Evolutionary conservation across 2,797 vertebrate genomes (phyloP).

Genomic region (Rhabdophis nuchalis): DNA sequence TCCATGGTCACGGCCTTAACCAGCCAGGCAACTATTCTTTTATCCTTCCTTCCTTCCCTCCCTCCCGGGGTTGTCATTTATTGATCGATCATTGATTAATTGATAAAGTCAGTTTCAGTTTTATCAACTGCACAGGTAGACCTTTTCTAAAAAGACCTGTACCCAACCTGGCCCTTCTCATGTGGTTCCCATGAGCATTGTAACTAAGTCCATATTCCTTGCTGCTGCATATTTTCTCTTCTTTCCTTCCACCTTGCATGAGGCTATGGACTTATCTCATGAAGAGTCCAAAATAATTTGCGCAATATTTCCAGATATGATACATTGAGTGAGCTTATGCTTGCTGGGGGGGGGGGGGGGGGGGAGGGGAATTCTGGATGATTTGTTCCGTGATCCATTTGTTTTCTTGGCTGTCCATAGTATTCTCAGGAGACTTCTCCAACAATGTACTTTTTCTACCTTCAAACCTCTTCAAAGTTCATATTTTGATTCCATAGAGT

Average conservation of each 20-base stretch:
- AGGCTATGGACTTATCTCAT: neutral
- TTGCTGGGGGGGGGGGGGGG: no score
- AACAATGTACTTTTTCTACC: neutral
- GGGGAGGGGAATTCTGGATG: neutral
- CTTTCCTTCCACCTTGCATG: neutral
- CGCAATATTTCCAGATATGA: neutral
- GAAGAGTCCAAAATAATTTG: neutral
- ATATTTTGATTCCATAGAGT: neutral
- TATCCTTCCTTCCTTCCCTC: no score
- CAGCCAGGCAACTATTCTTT: no score
- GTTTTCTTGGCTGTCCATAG: neutral
- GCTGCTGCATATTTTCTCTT: neutral
- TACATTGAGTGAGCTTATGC: neutral
- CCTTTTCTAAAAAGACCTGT: neutral
- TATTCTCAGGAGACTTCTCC: neutral
- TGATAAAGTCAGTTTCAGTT: neutral
- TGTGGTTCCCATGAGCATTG: neutral
- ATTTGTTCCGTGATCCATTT: neutral
- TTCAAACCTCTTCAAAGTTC: neutral
- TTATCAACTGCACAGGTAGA: neutral
- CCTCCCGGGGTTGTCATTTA: neutral
- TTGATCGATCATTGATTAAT: neutral
- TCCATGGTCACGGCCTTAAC: no score
- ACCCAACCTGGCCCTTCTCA: neutral
- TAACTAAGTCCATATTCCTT: neutral